Evolutionary conservation across 2,888 invertebrate genomes (phyloP).

Genomic region (Amphimallon solstitiale): DNA sequence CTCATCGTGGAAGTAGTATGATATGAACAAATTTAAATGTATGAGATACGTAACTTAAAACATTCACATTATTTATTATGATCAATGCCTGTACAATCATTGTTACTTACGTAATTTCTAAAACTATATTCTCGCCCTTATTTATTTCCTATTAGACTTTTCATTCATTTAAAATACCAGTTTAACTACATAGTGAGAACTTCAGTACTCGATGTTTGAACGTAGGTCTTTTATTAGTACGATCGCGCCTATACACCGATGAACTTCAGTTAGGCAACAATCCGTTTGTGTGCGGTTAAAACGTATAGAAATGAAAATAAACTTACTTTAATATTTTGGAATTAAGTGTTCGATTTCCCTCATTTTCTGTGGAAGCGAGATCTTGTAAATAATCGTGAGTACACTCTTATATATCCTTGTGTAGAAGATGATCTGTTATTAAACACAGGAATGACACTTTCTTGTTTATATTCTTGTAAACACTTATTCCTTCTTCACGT

Average conservation of each 20-base stretch:
- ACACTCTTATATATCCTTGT: conserved; percentile 20
- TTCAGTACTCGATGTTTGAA: conserved; percentile 1
- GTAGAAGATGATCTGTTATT: neutral
- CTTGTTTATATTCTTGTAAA: neutral
- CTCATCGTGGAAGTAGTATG: conserved; percentile 12
- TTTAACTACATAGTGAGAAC: neutral
- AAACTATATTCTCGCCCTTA: neutral
- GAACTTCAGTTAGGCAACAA: conserved; percentile 28
- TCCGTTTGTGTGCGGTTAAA: conserved; percentile 15
- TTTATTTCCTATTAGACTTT: neutral
- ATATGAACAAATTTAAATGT: conserved; percentile 8
- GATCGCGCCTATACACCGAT: conserved; percentile 15
- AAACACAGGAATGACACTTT: conserved; percentile 14
- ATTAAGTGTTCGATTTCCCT: conserved; percentile 16
- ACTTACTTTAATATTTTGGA: conserved; percentile 30
- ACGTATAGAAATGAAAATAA: conserved; percentile 11
- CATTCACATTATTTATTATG: no score
- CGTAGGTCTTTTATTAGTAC: conserved; percentile 37
- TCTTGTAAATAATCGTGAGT: conserved; percentile 6
- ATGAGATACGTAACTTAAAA: neutral
- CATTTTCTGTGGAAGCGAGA: conserved; percentile 6
- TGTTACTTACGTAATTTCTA: no score
- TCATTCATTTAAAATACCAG: conserved; percentile 32
- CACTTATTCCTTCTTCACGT: conserved; percentile 3
- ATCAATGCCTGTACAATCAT: no score